Evolutionary conservation across 2,888 invertebrate species (phyloP), one percentile per base, ranked within the genome.

Genomic region (Drosophila villosipedis): DNA sequence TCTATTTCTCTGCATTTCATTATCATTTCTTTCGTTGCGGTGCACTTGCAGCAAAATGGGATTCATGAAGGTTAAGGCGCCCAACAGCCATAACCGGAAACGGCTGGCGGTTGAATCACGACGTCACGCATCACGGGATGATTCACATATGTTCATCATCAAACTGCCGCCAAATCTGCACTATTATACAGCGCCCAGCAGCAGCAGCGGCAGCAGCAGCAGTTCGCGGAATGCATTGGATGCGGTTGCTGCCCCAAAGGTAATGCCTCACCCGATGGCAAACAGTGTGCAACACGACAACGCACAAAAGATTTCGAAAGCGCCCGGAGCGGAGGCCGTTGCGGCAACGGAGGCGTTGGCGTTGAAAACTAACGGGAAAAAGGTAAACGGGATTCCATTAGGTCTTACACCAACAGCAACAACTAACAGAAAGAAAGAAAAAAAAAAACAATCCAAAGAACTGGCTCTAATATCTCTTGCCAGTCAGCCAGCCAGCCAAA

Each of bases 81-180:
- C 96, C 43, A 96, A 96, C 72, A 97, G 96, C 57, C 97, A 97
- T 91, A 96, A 97, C 91, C 94, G 96, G 86, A 97, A 97, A 93
- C 95, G 97, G 28, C 93, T 97, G 73, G 97, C 97, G 0, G 96
- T 96, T 64, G 96, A 96, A 93, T 96, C 96, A 75, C 94, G 96
- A 72, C 95, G 96, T 81, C 96, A 96, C 91, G 95, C 95, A 68
- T 92, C 94, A 78, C 95, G 96, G 0, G 96, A 96, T 80, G 97
- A 97, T 92, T 97, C 97, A 39, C 96, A 97, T 93, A 96, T 97
- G 95, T 97, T 96, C 94, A 96, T 97, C 91, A 96, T 97, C 80
- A 97, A 97, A 92, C 94, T 97, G 60, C 97, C 97, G 0, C 97
- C 97, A n/a, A 96, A 96, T 92, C 96, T 95, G 22, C 96, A 96